Evolutionary conservation across 2,888 invertebrate genomes (phyloP).

Genomic region (Ectemnius continuus): DNA sequence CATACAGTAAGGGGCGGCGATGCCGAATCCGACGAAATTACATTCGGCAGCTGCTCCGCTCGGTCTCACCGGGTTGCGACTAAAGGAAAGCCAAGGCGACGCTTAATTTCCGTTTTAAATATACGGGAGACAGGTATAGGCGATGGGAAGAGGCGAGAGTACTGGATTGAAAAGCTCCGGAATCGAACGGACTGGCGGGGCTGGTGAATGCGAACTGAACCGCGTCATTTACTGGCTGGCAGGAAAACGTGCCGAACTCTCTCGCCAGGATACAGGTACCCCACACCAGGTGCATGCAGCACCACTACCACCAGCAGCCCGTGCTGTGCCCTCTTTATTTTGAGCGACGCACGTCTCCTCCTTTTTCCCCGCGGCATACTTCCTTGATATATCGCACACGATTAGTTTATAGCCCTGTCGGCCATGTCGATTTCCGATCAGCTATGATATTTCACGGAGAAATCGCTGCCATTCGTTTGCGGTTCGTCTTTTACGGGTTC

Average conservation of each 20-base stretch:
- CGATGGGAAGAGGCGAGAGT: conserved; percentile 42
- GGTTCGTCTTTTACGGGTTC: not conserved
- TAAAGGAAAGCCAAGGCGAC: conserved; percentile 22
- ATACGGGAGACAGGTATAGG: conserved; percentile 39
- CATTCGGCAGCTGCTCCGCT: conserved; percentile 40
- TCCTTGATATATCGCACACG: conserved; percentile 8
- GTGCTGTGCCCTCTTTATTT: not conserved
- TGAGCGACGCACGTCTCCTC: not conserved
- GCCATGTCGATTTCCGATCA: not conserved
- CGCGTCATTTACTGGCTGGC: not conserved
- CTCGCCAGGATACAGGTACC: not conserved
- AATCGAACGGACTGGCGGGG: conserved; percentile 42
- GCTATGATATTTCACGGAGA: conserved; percentile 3
- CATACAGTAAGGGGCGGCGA: conserved; percentile 25
- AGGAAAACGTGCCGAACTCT: conserved; percentile 15
- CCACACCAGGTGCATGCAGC: not conserved
- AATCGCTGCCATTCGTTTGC: not conserved
- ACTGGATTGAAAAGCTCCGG: conserved; percentile 12
- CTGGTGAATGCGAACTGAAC: not conserved
- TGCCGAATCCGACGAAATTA: conserved; percentile 47
- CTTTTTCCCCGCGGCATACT: conserved; percentile 1
- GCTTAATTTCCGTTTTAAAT: conserved; percentile 62
- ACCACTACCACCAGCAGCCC: not conserved
- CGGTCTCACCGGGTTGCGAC: conserved; percentile 12
- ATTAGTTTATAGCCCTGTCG: conserved; percentile 11